A percentile compares a stretch with the other conserved stretches of the same genome.
phyloP scores from a whole-genome alignment of 2,797 vertebrate genomes.

The Poeciliopsis infans region DNA sequence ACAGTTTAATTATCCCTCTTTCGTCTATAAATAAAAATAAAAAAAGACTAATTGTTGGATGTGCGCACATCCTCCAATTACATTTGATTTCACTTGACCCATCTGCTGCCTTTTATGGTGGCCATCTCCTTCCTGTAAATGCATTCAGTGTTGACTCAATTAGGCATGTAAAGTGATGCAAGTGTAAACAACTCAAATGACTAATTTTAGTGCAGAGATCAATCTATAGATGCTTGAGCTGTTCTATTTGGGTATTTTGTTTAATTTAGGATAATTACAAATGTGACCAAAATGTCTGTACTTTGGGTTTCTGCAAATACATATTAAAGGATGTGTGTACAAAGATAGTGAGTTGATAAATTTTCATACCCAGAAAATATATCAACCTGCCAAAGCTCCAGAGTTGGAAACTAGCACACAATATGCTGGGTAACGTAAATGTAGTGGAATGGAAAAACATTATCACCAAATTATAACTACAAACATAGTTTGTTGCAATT shows the following conservation, averaged over 20 bases:
- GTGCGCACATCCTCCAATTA: conserved; percentile 63
- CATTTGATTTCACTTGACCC: conserved; percentile 67
- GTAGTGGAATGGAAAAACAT: neutral
- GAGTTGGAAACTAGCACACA: neutral
- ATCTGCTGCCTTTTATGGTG: conserved; percentile 68
- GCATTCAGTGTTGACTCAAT: conserved; percentile 73
- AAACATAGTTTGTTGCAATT: neutral
- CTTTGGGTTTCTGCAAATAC: conserved; percentile 16
- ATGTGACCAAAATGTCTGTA: conserved; percentile 37
- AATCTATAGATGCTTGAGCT: conserved; percentile 53
- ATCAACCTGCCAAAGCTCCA: neutral
- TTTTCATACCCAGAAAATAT: conserved; percentile 13
- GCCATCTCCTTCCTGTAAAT: conserved; percentile 68
- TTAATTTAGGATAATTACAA: conserved; percentile 32
- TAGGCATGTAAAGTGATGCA: conserved; percentile 70
- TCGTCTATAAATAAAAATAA: conserved; percentile 52
- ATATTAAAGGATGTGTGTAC: conserved; percentile 7
- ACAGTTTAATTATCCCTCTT: conserved; percentile 55
- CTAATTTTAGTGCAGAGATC: conserved; percentile 61
- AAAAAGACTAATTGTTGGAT: conserved; percentile 56
- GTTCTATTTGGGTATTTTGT: conserved; percentile 43
- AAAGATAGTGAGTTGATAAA: conserved; percentile 11
- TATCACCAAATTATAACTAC: neutral
- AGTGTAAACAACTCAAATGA: conserved; percentile 66
- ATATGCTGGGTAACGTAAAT: conserved; percentile 1